A percentile compares a stretch with the other conserved stretches of the same genome.
Evolutionary conservation across 2,888 invertebrate species (phyloP).

Genomic region (Cheilosia scutellata): DNA sequence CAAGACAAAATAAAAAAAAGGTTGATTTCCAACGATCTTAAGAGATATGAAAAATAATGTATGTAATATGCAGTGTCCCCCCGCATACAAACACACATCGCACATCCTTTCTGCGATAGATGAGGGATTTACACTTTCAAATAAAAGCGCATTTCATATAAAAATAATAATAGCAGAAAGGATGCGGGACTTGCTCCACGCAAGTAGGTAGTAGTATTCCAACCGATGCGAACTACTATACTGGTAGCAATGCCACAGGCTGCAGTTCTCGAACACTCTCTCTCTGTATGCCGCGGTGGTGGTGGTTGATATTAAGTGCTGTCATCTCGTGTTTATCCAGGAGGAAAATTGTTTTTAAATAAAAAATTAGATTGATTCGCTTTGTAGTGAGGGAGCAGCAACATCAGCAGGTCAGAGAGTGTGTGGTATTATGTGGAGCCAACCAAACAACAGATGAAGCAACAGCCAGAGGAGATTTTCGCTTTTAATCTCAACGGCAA

Average conservation of each 20-base stretch:
- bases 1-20: slow-evolving; percentile 9
- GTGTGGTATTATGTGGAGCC: slow-evolving; percentile 9
- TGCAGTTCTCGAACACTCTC: slow-evolving; percentile 21
- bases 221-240: slow-evolving; percentile 1
- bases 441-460: slow-evolving; percentile 59
- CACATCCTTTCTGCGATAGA: slow-evolving; percentile 38
- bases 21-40: slow-evolving; percentile 45
- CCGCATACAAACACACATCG: slow-evolving; percentile 20
- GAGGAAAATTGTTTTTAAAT: slow-evolving; percentile 76
- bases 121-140: slow-evolving; percentile 66
- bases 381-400: slow-evolving; percentile 57
- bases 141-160: slow-evolving; percentile 70
- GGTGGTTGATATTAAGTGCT: slow-evolving; percentile 74
- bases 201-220: background rate
- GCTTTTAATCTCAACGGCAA: slow-evolving; percentile 54
- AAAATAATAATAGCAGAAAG: slow-evolving; percentile 43
- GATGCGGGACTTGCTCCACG: slow-evolving; percentile 7
- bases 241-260: slow-evolving; percentile 46
- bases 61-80: slow-evolving; percentile 55
- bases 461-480: slow-evolving; percentile 59
- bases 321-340: slow-evolving; percentile 75
- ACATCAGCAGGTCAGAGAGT: slow-evolving; percentile 28
- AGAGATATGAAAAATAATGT: slow-evolving; percentile 70
- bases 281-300: slow-evolving; percentile 34
- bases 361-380: slow-evolving; percentile 75